Percentiles rank a stretch among this genome's conserved stretches.
phyloP scores from a whole-genome alignment of 2,888 invertebrate species.

The Leptura quadrifasciata region DNA sequence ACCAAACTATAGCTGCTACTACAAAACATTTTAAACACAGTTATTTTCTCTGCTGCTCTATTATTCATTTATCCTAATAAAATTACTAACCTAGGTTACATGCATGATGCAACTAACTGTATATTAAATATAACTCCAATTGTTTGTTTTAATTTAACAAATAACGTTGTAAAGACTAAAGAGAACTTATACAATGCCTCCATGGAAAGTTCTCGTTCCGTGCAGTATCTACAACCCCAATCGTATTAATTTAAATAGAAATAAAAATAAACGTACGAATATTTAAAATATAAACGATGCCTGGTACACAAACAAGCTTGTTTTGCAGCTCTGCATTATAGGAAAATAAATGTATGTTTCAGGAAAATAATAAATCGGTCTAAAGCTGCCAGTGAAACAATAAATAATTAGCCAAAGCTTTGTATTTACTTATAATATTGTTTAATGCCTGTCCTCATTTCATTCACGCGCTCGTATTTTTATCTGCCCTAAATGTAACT shows the following conservation, averaged over 20 bases:
- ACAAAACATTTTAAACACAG: neutral
- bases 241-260: constrained; percentile 1
- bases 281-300: neutral
- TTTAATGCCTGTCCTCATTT: constrained; percentile 56
- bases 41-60: neutral
- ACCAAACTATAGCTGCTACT: neutral
- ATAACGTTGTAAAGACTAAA: constrained; percentile 39
- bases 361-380: neutral
- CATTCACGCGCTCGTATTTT: constrained; percentile 54
- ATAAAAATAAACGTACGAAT: neutral
- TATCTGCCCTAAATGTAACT: constrained; percentile 58
- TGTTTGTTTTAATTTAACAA: constrained; percentile 1
- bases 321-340: neutral
- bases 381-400: constrained; percentile 1
- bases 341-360: neutral
- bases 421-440: constrained; percentile 35
- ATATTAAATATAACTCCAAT: neutral
- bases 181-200: constrained; percentile 63
- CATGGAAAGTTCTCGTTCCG: constrained; percentile 65
- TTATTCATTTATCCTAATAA: neutral
- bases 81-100: neutral
- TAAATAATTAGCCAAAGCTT: constrained; percentile 15
- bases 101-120: neutral
- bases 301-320: neutral
- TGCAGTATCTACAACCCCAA: neutral